Percentiles rank a stretch among this genome's conserved stretches.
Evolutionary conservation across 35 echinoderm and acorn worm genomes (phyloP).

Genomic region (Holothuria glaberrima): DNA sequence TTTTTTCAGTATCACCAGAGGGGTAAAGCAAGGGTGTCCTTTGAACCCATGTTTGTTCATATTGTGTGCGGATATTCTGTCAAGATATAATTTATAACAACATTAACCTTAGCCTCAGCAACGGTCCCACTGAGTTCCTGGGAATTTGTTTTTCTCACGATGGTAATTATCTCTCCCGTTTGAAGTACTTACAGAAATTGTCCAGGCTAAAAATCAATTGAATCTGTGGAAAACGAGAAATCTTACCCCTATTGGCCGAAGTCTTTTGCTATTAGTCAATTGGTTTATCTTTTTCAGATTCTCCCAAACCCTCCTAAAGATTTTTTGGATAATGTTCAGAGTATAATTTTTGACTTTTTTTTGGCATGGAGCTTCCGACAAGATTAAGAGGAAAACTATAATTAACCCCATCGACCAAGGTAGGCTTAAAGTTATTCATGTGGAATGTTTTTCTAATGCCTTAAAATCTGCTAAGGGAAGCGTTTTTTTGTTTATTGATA

Average conservation of each 20-base stretch:
- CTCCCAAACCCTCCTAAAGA: constrained; percentile 46
- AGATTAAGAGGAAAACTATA: neutral
- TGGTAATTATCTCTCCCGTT: constrained; percentile 1
- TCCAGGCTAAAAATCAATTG: constrained; percentile 59
- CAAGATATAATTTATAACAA: constrained; percentile 31
- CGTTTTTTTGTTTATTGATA: neutral
- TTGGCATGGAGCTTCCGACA: neutral
- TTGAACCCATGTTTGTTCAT: constrained; percentile 57
- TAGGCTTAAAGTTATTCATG: constrained; percentile 10
- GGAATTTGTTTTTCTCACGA: constrained; percentile 13
- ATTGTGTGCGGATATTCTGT: constrained; percentile 54
- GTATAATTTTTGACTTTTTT: neutral
- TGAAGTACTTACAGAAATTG: constrained; percentile 21
- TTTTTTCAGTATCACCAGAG: constrained; percentile 49
- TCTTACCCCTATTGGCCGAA: constrained; percentile 52
- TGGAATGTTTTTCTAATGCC: neutral
- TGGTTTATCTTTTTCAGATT: constrained; percentile 40
- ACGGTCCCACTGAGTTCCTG: neutral
- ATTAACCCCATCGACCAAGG: constrained; percentile 17
- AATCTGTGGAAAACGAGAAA: constrained; percentile 56
- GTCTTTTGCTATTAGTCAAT: constrained; percentile 25
- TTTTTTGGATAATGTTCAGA: constrained; percentile 21
- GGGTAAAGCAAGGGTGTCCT: constrained; percentile 54
- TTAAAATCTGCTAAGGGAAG: neutral
- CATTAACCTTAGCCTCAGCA: constrained; percentile 7